Base-by-base conservation (phyloP, 2,113 vertebrate species). In the Penelope pileata region DNA sequence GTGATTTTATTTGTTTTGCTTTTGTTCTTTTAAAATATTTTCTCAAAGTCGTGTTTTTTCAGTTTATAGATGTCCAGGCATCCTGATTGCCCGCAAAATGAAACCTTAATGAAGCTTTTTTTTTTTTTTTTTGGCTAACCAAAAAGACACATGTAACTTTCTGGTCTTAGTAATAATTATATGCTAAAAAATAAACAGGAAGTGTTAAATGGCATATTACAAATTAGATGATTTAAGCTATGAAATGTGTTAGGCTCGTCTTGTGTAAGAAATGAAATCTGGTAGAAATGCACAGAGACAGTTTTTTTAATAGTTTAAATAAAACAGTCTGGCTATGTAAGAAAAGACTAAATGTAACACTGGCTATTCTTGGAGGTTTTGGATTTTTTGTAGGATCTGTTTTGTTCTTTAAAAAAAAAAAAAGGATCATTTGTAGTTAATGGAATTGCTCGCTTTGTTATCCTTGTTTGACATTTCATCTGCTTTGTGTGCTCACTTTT, bases 181-280 rank as follows among this genome's bases (percentile, higher is more conserved):
- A 32, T 42, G 15, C 29, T 81, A 19, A 86, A 84, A 92, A 29
- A 58, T 0, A 69, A 63, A 38, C 54, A 4, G 32, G 5, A 73
- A 32, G 12, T 62, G 24, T 4, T 34, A 69, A 58, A 30, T 27
- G 8, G 36, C 23, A 0, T 0, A 4, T 30, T 47, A 59, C 2
- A 27, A 76, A n/a, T 32, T 4, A 45, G 9, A 2, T 47, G 8
- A 72, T 47, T 43, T 15, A 64, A 72, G 4, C 24, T 40, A 26
- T 62, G 34, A 66, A 50, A 42, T 4, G 4, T 45, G 8, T 36
- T 76, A 42, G 58, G 38, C 12, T 74, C 24, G 8, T 64, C 63
- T 34, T 45, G 14, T 1, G 0, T 34, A 66, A 40, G 36, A 83
- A 63, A 3, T 40, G 30, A 40, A 73, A 29, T 54, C 16, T 30